A percentile compares a stretch with the other conserved stretches of the same genome.
Evolutionary conservation across 2,797 vertebrate species (phyloP).

Genomic region (Sus cebifrons): DNA sequence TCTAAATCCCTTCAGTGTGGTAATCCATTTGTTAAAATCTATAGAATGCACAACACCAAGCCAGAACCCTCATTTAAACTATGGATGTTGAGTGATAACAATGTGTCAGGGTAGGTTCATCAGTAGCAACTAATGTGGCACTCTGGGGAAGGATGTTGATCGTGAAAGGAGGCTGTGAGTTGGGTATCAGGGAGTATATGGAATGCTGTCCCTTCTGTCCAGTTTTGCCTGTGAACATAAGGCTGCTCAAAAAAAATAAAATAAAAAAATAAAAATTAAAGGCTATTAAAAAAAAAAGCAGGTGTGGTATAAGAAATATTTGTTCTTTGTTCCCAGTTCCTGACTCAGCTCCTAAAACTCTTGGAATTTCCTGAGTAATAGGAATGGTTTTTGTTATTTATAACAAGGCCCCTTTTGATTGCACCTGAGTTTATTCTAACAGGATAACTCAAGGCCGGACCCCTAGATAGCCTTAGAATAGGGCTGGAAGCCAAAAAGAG

Average conservation of each 20-base stretch:
- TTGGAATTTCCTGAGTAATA: neutral
- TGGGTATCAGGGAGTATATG: no score
- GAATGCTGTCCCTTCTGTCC: neutral
- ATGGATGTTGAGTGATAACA: neutral
- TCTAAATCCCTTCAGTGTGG: neutral
- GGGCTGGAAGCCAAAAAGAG: neutral
- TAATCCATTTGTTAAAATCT: neutral
- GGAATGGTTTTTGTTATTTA: neutral
- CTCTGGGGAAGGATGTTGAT: no score
- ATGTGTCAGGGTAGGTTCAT: neutral
- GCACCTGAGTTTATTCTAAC: neutral
- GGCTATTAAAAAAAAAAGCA: neutral
- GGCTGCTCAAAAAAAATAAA: neutral
- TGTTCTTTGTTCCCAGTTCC: neutral
- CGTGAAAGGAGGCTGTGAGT: accelerated
- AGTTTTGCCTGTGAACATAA: neutral
- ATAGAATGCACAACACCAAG: neutral
- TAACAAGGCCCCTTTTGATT: neutral
- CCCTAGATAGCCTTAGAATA: neutral
- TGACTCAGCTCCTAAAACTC: neutral
- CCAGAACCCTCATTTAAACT: neutral
- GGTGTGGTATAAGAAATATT: neutral
- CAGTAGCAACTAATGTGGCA: neutral
- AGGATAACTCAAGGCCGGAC: neutral
- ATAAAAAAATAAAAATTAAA: neutral